Conservation (phyloP, 2,797 vertebrate genomes). For the Hemibagrus guttatus region DNA sequence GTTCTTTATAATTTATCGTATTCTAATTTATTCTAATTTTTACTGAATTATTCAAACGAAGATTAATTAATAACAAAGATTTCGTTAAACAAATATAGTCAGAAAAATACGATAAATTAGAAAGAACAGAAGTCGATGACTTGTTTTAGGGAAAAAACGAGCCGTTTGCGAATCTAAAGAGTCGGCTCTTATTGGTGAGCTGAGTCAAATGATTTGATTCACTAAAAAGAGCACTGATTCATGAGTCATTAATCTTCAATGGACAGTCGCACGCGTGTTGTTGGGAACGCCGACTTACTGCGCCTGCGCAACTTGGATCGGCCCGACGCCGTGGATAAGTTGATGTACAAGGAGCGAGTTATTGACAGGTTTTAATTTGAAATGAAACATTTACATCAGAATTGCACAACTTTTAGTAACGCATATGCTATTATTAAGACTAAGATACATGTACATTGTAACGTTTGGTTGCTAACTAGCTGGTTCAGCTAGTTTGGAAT, state of each 20-base stretch:
- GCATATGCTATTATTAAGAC: neutral
- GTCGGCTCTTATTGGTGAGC: neutral
- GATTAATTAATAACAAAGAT: neutral
- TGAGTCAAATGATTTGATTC: neutral
- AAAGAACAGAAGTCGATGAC: neutral
- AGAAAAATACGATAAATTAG: neutral
- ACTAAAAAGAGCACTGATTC: neutral
- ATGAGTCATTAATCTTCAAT: neutral
- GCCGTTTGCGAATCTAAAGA: neutral
- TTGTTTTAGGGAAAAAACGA: neutral
- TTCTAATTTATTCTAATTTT: too few relatives aligned
- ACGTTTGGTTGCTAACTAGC: neutral
- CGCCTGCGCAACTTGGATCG: neutral
- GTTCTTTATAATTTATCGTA: too few relatives aligned
- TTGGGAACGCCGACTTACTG: neutral
- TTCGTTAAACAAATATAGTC: neutral
- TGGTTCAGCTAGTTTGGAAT: neutral
- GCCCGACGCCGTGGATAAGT: neutral
- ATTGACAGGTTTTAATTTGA: too few relatives aligned
- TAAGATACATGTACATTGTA: neutral
- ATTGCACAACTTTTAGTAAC: neutral
- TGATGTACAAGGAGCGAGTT: neutral
- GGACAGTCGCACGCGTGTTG: neutral
- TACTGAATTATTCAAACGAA: too few relatives aligned
- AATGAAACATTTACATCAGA: neutral